phyloP scores from a whole-genome alignment of 1,140 invertebrate genomes.

The Xylocopa sonorina region DNA sequence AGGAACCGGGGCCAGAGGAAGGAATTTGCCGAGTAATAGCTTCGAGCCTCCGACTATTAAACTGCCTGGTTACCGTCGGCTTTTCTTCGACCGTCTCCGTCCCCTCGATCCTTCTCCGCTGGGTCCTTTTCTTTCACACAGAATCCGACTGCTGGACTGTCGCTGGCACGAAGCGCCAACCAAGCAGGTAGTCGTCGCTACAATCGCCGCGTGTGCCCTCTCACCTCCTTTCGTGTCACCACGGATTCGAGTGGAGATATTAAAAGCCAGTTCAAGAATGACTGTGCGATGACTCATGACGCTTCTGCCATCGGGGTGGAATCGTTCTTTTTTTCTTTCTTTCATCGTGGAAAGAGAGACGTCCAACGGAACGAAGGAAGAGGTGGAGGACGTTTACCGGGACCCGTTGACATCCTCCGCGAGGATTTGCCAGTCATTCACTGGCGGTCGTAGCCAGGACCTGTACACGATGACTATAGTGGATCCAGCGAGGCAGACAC shows the following conservation, averaged over 20 bases:
- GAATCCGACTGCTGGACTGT: neutral
- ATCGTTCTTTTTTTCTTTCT: constrained; percentile 34
- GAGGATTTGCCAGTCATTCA: constrained; percentile 58
- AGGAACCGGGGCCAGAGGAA: constrained; percentile 64
- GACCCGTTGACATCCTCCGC: constrained; percentile 64
- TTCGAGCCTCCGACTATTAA: constrained; percentile 76
- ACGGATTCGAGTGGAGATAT: constrained; percentile 70
- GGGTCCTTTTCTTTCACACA: constrained; percentile 53
- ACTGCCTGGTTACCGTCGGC: constrained; percentile 59
- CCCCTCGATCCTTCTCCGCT: constrained; percentile 50
- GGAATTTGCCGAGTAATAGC: constrained; percentile 79
- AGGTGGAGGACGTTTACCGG: constrained; percentile 39
- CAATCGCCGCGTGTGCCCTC: constrained; percentile 66
- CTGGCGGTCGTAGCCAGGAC: constrained; percentile 39
- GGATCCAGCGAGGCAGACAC: constrained; percentile 42
- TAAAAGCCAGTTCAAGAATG: constrained; percentile 78
- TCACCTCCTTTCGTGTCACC: constrained; percentile 74
- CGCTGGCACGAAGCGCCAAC: constrained; percentile 61
- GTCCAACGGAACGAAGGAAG: neutral
- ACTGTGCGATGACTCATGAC: constrained; percentile 73
- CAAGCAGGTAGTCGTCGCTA: constrained; percentile 72
- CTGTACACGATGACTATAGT: constrained; percentile 53
- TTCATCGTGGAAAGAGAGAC: constrained; percentile 5
- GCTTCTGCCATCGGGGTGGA: constrained; percentile 48
- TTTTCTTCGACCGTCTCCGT: constrained; percentile 41